Conservation (phyloP, 2,888 invertebrate genomes). For the Hyppa rectilinea region DNA sequence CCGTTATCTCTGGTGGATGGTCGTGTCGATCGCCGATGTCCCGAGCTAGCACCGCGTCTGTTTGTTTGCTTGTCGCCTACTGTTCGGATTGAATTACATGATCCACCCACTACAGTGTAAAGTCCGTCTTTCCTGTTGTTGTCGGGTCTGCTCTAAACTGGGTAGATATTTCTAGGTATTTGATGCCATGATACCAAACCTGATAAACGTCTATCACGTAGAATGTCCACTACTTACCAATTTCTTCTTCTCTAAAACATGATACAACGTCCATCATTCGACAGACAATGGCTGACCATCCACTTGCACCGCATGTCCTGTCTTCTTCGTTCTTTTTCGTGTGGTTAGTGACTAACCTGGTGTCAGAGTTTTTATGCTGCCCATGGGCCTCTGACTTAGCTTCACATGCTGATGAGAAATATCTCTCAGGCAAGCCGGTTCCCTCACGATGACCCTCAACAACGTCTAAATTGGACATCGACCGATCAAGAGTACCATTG, state of each 20-base stretch:
- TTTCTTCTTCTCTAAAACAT: no score
- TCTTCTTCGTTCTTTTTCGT: no score
- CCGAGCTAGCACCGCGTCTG: slow-evolving; percentile 52
- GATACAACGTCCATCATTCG: no score
- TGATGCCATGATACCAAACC: not conserved
- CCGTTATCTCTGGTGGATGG: slow-evolving; percentile 51
- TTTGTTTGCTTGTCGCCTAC: slow-evolving; percentile 39
- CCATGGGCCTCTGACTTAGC: no score
- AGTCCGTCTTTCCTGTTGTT: slow-evolving; percentile 34
- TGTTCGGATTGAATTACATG: slow-evolving; percentile 39
- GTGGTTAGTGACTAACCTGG: no score
- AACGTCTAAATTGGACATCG: not conserved
- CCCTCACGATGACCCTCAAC: no score
- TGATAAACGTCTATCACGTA: not conserved
- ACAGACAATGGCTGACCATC: no score
- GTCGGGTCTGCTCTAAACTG: not conserved
- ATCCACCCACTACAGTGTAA: slow-evolving; percentile 58
- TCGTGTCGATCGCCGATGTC: slow-evolving; percentile 62
- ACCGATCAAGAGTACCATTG: not conserved
- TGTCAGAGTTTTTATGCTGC: no score
- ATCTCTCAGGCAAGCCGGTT: no score
- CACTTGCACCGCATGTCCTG: no score
- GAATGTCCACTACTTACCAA: not conserved
- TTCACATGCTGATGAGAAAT: no score
- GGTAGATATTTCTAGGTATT: not conserved